These are phyloP conservation scores for Dicentrarchus labrax DNA, from an alignment of 2,113 vertebrate species.

Conservation along the genomic window DNA sequence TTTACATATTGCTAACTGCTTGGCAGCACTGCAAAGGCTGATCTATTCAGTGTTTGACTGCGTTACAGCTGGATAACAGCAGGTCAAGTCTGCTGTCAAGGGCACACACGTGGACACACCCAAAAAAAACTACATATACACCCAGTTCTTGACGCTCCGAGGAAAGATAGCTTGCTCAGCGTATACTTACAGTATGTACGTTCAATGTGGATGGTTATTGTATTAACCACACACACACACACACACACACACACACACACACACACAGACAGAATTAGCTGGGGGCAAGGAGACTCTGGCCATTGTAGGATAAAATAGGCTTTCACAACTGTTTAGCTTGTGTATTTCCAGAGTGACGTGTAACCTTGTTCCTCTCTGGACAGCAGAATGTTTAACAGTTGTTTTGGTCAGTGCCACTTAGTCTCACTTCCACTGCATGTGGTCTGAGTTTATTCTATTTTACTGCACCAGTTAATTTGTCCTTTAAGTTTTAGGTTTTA, in stretches of 20 bases:
- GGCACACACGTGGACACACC: conserved; percentile 44
- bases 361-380: conserved; percentile 33
- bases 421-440: background rate
- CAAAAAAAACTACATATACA: conserved; percentile 12
- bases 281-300: conserved; percentile 62
- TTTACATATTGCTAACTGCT: conserved; percentile 57
- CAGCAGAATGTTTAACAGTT: conserved; percentile 18
- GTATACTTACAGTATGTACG: conserved; percentile 20
- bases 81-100: conserved; percentile 63
- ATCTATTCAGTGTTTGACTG: conserved; percentile 62
- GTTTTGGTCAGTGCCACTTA: background rate
- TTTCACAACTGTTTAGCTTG: conserved; percentile 51
- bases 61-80: conserved; percentile 64
- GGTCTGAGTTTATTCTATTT: background rate
- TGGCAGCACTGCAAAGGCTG: conserved; percentile 50
- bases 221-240: conserved; percentile 2
- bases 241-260: conserved; percentile 18
- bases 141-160: background rate
- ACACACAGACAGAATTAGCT: conserved; percentile 35
- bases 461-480: background rate
- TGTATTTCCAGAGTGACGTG: conserved; percentile 15
- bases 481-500: background rate
- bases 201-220: background rate
- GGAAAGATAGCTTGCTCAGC: conserved; percentile 48
- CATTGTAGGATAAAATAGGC: conserved; percentile 9